Conservation (phyloP, 1,140 invertebrate genomes). For the Ganaspis sp. region DNA sequence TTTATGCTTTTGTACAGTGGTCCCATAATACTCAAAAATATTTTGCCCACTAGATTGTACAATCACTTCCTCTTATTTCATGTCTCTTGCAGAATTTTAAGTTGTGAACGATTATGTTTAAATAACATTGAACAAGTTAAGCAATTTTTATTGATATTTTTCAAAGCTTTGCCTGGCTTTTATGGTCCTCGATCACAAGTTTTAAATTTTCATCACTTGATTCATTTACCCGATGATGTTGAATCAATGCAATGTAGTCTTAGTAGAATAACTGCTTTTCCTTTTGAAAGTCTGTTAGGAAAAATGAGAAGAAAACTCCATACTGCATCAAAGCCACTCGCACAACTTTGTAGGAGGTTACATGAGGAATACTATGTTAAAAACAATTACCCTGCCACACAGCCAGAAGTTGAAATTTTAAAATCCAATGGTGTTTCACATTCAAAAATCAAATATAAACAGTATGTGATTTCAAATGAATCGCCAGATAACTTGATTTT, state of each 20-base stretch:
- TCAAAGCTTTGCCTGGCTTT: background rate
- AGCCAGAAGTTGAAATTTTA: background rate
- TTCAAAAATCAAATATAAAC: background rate
- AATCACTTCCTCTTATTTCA: background rate
- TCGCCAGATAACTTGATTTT: background rate
- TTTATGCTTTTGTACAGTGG: slow-evolving; percentile 34
- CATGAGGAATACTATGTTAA: background rate
- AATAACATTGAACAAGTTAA: background rate
- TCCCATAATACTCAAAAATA: slow-evolving; percentile 29
- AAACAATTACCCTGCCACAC: background rate
- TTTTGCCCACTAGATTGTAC: slow-evolving; percentile 25
- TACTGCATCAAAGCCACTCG: background rate
- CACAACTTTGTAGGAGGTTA: background rate
- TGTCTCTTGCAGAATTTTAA: background rate
- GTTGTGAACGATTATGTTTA: background rate
- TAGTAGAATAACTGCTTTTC: background rate
- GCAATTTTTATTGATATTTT: background rate
- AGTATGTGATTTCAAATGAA: background rate
- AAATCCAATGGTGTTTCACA: background rate
- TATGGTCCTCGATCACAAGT: background rate
- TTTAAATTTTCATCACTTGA: background rate
- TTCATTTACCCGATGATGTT: background rate
- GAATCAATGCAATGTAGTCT: background rate
- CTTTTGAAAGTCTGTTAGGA: background rate
- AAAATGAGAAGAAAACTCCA: background rate